These are phyloP conservation scores for Sminthurides bifidus DNA, from an alignment of 1,140 invertebrate species.

Conservation along the genomic window DNA sequence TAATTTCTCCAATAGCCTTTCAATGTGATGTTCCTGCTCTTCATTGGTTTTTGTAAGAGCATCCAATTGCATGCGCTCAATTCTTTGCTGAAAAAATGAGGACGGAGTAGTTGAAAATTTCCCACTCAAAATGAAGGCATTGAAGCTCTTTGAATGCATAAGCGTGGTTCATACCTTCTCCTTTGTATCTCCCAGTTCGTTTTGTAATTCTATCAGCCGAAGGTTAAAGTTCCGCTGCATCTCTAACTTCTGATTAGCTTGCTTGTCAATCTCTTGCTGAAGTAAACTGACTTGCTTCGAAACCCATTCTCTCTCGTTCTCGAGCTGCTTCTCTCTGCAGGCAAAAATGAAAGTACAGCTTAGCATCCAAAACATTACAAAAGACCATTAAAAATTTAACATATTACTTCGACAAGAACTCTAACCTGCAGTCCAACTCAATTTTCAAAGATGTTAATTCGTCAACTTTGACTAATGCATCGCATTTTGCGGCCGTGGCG, in stretches of 20 bases:
- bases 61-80: conserved; percentile 48
- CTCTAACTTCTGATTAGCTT: conserved; percentile 61
- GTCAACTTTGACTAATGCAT: conserved; percentile 62
- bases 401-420: conserved; percentile 12
- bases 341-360: background rate
- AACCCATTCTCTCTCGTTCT: conserved; percentile 61
- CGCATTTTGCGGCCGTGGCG: conserved; percentile 59
- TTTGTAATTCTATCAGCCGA: conserved; percentile 57
- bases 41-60: conserved; percentile 53
- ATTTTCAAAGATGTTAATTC: conserved; percentile 67
- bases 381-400: background rate
- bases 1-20: conserved; percentile 59
- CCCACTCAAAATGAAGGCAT: background rate
- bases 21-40: conserved; percentile 53
- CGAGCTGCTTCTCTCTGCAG: conserved; percentile 57
- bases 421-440: conserved; percentile 54
- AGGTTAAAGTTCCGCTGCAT: conserved; percentile 59
- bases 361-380: background rate
- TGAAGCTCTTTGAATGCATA: conserved; percentile 31
- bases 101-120: conserved; percentile 5
- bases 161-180: conserved; percentile 52
- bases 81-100: conserved; percentile 33
- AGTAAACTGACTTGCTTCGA: conserved; percentile 62
- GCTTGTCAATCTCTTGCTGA: conserved; percentile 59
- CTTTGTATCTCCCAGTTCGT: conserved; percentile 58